Base-by-base conservation (phyloP, 2,113 vertebrate genomes). In the Cariama cristata region DNA sequence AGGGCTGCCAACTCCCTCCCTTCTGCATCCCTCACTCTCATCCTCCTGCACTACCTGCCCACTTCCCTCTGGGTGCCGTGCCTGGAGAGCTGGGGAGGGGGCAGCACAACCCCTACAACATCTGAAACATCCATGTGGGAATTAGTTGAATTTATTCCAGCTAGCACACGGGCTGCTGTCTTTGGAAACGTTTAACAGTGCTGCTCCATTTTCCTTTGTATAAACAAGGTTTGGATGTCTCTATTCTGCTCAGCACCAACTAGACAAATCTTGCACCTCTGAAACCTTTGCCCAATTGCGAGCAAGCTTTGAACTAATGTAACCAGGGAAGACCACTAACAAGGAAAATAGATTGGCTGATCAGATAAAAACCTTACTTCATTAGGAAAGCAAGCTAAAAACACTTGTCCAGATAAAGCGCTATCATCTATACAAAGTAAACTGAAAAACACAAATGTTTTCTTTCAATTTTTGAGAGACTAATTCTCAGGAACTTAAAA, bases 291-390 rank as follows among this genome's bases (percentile, higher is more conserved):
- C 56, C 22, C 30, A 63, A 24, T 42, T n/a, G 56, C 52, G 82
- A 92, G 26, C 24, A 82, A 79, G 20, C 55, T 92, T 33, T 75
- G 44, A 86, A 90, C 44, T 56, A 55, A 71, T 2, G 4, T 33
- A 81, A 92, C 82, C 52, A 79, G 15, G 47, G 47, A 90, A 86
- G 71, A 88, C 33, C 23, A 73, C 26, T 38, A 93, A 72, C 45
- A 52, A 79, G 75, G 26, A 75, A 86, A 64, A 86, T 9, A 30
- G 74, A 83, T 22, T 44, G 22, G 58, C 40, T 66, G 47, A 86
- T 23, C 66, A 71, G 64, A 72, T 59, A 47, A 71, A 80, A 75
- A 52, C 12, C 44, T 71, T n/a, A 67, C 15, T 94, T 86, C 24
- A 67, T 86, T 56, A 79, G 38, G 44, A 88, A 86, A 67, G 49